Percentiles rank a stretch among this genome's conserved stretches.
These are phyloP conservation scores for Palythoa caribaeorum DNA, from an alignment of 92 coral and sea anemone genomes.

Conservation along the genomic window DNA sequence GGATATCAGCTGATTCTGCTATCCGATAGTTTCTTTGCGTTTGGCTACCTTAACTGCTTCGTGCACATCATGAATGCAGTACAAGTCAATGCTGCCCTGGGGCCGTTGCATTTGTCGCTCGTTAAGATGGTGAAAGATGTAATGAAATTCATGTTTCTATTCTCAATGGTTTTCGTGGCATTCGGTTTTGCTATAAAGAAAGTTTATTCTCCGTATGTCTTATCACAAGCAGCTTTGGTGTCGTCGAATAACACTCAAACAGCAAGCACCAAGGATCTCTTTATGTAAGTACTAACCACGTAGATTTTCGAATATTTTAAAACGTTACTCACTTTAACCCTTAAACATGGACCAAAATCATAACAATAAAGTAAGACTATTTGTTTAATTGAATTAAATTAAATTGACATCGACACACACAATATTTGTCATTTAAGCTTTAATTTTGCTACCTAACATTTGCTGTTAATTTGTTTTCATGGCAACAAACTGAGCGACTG, in stretches of 20 bases:
- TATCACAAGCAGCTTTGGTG: background rate
- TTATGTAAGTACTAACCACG: too few species aligned
- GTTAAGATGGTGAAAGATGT: slow-evolving; percentile 80
- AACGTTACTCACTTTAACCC: too few species aligned
- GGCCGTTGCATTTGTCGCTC: slow-evolving; percentile 87
- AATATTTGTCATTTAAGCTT: too few species aligned
- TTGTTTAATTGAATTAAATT: too few species aligned
- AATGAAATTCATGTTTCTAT: slow-evolving; percentile 75
- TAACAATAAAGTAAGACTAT: too few species aligned
- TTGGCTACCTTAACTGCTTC: slow-evolving; percentile 79
- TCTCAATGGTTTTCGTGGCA: slow-evolving; percentile 66
- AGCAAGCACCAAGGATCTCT: too few species aligned
- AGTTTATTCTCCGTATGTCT: slow-evolving; percentile 82
- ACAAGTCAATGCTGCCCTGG: slow-evolving; percentile 78
- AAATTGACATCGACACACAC: too few species aligned
- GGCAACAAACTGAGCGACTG: too few species aligned
- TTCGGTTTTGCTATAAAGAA: slow-evolving; percentile 84
- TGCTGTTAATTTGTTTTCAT: too few species aligned
- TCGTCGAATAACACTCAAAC: slow-evolving; percentile 7
- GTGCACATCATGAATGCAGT: slow-evolving; percentile 73
- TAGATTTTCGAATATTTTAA: too few species aligned
- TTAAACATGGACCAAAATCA: too few species aligned
- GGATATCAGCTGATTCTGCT: slow-evolving; percentile 25
- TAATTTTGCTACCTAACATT: too few species aligned
- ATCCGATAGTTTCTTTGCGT: slow-evolving; percentile 69